Evolutionary conservation across 2,113 vertebrate species (phyloP).

Genomic region (Ahaetulla prasina): DNA sequence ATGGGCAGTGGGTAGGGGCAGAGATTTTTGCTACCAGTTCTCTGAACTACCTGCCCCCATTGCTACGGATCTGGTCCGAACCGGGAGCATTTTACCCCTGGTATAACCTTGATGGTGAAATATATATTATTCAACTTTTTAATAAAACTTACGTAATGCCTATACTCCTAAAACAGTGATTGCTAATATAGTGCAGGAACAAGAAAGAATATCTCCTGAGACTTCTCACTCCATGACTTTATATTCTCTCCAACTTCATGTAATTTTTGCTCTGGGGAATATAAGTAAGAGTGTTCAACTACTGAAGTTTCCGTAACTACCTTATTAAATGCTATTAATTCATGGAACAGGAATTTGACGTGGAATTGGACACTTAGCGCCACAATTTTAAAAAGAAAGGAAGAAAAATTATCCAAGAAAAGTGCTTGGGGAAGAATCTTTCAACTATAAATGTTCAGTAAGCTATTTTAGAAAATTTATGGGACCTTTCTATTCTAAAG

Average conservation of each 20-base stretch:
- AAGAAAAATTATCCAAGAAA: conserved; percentile 45
- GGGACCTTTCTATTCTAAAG: conserved; percentile 44
- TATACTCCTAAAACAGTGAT: conserved; percentile 20
- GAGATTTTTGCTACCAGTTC: no score
- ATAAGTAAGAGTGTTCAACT: conserved; percentile 50
- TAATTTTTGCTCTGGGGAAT: conserved; percentile 57
- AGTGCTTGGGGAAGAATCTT: conserved; percentile 46
- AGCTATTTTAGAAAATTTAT: conserved; percentile 27
- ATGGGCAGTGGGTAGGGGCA: no score
- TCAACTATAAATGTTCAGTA: conserved; percentile 34
- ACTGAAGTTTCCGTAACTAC: conserved; percentile 59
- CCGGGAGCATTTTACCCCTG: no score
- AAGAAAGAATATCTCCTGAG: conserved; percentile 40
- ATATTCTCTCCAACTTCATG: conserved; percentile 40
- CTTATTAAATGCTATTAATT: conserved; percentile 58
- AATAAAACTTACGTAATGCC: neutral
- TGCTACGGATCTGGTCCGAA: no score
- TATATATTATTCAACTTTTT: conserved; percentile 24
- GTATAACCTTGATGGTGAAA: conserved; percentile 27
- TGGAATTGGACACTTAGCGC: conserved; percentile 54
- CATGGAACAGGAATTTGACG: conserved; percentile 55
- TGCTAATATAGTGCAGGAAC: conserved; percentile 36
- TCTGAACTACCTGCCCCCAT: no score
- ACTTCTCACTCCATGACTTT: conserved; percentile 46
- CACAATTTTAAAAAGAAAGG: conserved; percentile 32